These are phyloP conservation scores for Drosophila mulleri DNA, from an alignment of 2,888 invertebrate species.

Conservation along the genomic window DNA sequence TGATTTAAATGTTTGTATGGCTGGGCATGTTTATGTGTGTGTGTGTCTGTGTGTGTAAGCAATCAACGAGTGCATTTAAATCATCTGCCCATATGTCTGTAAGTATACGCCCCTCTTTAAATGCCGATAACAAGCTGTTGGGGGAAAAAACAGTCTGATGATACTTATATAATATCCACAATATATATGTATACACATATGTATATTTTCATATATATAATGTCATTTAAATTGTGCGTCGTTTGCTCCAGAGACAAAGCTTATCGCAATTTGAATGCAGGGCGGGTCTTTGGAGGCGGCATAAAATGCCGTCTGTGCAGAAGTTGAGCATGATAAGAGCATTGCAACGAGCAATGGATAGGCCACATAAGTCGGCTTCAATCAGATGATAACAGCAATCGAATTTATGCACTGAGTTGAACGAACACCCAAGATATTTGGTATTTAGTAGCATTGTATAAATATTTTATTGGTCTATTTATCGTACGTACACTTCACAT, in stretches of 20 bases:
- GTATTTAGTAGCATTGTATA: no score
- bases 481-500: no score
- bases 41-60: constrained; percentile 5
- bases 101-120: constrained; percentile 47
- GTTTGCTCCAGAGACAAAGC: constrained; percentile 21
- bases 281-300: constrained; percentile 6
- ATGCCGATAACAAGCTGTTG: constrained; percentile 26
- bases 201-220: not conserved
- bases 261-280: constrained; percentile 24
- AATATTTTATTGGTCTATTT: no score
- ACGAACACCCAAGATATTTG: not conserved
- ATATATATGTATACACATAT: not conserved
- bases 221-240: not conserved
- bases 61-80: constrained; percentile 33
- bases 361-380: constrained; percentile 12
- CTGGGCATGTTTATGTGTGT: not conserved
- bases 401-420: not conserved
- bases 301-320: constrained; percentile 12
- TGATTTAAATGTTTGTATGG: not conserved
- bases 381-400: constrained; percentile 27
- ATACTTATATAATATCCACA: constrained; percentile 25
- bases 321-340: constrained; percentile 27
- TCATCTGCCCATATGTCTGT: constrained; percentile 40
- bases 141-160: constrained; percentile 10
- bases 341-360: constrained; percentile 25